phyloP scores from a whole-genome alignment of 2,888 invertebrate genomes.

The Drosophila mimica region DNA sequence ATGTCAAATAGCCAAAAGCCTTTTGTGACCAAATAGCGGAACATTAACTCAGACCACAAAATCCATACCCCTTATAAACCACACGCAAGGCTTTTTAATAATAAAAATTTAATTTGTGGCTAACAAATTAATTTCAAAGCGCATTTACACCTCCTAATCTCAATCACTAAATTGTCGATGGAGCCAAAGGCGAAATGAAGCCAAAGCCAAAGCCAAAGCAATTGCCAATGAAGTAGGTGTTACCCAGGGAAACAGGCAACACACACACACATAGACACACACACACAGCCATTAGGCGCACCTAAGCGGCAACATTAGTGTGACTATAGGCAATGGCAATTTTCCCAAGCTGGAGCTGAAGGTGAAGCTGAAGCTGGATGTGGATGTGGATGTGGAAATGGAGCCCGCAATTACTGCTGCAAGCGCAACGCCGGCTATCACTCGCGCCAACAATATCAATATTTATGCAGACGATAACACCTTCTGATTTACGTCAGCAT shows the following conservation, averaged over 20 bases:
- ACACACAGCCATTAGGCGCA: slow-evolving; percentile 67
- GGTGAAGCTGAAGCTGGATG: slow-evolving; percentile 6
- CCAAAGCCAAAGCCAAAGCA: slow-evolving; percentile 37
- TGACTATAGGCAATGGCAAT: slow-evolving; percentile 61
- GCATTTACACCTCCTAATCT: slow-evolving; percentile 82
- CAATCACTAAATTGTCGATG: slow-evolving; percentile 75
- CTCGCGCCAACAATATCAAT: slow-evolving; percentile 82
- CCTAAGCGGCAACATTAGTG: slow-evolving; percentile 76
- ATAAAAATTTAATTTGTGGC: slow-evolving; percentile 80
- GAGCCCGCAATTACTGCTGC: slow-evolving; percentile 71
- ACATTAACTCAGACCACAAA: slow-evolving; percentile 8
- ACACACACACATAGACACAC: slow-evolving; percentile 22
- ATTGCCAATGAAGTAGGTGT: slow-evolving; percentile 65
- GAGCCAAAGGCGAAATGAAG: slow-evolving; percentile 53
- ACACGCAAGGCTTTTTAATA: slow-evolving; percentile 75
- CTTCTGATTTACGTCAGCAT: slow-evolving; percentile 82
- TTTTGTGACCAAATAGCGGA: not conserved
- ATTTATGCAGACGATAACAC: slow-evolving; percentile 84
- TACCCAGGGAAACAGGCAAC: slow-evolving; percentile 37
- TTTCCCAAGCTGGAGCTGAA: slow-evolving; percentile 54
- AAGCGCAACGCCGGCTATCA: slow-evolving; percentile 77
- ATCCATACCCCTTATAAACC: slow-evolving; percentile 44
- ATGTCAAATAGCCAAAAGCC: not conserved
- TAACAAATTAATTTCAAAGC: slow-evolving; percentile 79
- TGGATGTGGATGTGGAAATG: slow-evolving; percentile 4